Conservation (phyloP, 2,888 invertebrate genomes). For the Empis stercorea region DNA sequence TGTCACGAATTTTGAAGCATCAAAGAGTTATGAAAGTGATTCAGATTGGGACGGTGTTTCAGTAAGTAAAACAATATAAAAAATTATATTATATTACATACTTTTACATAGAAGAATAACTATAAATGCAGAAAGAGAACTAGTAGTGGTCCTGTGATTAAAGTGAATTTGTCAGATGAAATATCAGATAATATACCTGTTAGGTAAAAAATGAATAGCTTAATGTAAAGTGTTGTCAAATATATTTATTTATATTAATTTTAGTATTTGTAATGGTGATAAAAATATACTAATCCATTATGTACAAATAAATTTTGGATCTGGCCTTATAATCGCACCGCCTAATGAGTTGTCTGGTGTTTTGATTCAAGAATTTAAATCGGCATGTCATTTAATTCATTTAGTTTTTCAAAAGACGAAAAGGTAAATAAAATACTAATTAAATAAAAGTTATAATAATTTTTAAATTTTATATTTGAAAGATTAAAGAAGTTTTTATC, state of each 20-base stretch:
- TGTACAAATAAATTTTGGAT: neutral
- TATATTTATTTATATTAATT: conserved; percentile 26
- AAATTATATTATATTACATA: no score
- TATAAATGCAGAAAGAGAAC: no score
- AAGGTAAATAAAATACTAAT: conserved; percentile 25
- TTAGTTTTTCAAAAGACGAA: conserved; percentile 52
- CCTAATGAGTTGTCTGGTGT: conserved; percentile 36
- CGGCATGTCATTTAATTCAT: conserved; percentile 59
- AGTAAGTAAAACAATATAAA: neutral
- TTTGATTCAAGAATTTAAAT: conserved; percentile 57
- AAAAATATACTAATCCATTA: conserved; percentile 16
- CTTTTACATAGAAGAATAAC: no score
- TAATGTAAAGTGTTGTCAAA: conserved; percentile 28
- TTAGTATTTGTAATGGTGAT: conserved; percentile 25
- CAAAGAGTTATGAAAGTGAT: conserved; percentile 56
- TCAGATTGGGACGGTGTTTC: conserved; percentile 58
- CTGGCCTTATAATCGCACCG: conserved; percentile 59
- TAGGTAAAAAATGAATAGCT: conserved; percentile 36
- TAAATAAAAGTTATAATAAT: no score
- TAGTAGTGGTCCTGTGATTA: neutral
- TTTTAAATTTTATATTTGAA: no score
- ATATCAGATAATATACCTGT: neutral
- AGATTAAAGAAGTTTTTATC: neutral
- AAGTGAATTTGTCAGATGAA: neutral
- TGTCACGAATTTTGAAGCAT: conserved; percentile 18